Conservation (phyloP, 2,113 vertebrate genomes). For the Rhizomys pruinosus region DNA sequence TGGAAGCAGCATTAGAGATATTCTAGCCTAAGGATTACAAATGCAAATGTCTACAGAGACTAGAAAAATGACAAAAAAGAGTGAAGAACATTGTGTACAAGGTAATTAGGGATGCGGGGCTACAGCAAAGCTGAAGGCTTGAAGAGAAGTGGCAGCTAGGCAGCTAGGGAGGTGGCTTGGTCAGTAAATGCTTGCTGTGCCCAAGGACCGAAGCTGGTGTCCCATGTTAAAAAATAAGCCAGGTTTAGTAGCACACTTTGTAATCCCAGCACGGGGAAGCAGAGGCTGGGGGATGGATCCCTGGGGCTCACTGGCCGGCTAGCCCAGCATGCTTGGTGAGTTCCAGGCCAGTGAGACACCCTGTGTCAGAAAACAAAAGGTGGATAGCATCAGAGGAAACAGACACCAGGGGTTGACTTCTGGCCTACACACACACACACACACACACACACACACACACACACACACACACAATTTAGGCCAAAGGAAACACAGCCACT, state of each 20-base stretch:
- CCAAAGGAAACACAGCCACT: constrained; percentile 33
- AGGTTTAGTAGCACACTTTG: not conserved
- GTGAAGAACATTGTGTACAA: not conserved
- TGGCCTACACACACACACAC: not conserved
- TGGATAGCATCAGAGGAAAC: not conserved
- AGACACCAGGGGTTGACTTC: not conserved
- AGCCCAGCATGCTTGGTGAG: not conserved
- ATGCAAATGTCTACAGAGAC: not conserved
- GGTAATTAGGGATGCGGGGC: not conserved
- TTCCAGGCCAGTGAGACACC: not conserved
- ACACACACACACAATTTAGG: not conserved
- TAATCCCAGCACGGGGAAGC: not conserved
- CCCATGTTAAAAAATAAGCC: not conserved
- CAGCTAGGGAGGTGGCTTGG: not conserved
- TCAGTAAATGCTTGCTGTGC: not conserved
- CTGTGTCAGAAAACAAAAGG: not conserved
- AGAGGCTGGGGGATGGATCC: not conserved
- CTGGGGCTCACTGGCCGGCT: not conserved
- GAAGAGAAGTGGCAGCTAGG: not conserved
- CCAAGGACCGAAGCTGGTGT: not conserved
- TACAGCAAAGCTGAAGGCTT: not conserved
- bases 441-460: not conserved
- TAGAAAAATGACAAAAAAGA: not conserved
- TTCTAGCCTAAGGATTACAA: not conserved
- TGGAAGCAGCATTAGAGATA: not conserved